Percentiles rank a stretch among this genome's conserved stretches.
These are phyloP conservation scores for Callitettix versicolor DNA, from an alignment of 1,140 invertebrate genomes.

Conservation along the genomic window DNA sequence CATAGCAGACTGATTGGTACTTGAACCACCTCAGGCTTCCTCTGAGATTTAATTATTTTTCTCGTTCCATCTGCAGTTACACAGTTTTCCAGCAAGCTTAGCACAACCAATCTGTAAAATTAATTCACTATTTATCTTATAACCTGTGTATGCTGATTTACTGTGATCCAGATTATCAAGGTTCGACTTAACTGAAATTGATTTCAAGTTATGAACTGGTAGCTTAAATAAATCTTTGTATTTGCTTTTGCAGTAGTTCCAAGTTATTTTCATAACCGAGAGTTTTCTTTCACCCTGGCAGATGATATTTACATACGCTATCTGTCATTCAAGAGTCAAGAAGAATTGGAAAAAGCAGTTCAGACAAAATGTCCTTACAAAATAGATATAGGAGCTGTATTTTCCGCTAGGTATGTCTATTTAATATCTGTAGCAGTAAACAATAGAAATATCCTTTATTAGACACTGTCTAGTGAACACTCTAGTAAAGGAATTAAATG, in stretches of 20 bases:
- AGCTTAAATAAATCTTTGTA: slow-evolving; percentile 17
- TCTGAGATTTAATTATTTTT: too few relatives aligned
- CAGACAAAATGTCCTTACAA: slow-evolving; percentile 73
- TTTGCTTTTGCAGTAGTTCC: slow-evolving; percentile 42
- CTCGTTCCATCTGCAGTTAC: too few relatives aligned
- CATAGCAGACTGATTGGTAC: too few relatives aligned
- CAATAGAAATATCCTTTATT: neutral
- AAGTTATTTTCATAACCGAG: slow-evolving; percentile 65
- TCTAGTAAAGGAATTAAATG: neutral
- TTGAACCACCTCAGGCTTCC: too few relatives aligned
- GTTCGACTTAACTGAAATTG: too few relatives aligned
- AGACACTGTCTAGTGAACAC: neutral
- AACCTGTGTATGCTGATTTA: too few relatives aligned
- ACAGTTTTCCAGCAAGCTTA: too few relatives aligned
- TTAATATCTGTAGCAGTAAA: neutral
- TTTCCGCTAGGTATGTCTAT: slow-evolving; percentile 52
- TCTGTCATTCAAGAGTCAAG: slow-evolving; percentile 70
- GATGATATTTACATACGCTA: slow-evolving; percentile 92
- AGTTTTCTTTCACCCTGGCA: slow-evolving; percentile 91
- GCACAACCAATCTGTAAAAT: too few relatives aligned
- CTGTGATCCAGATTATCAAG: too few relatives aligned
- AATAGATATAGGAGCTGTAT: slow-evolving; percentile 95
- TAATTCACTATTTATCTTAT: too few relatives aligned
- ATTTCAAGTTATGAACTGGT: too few relatives aligned
- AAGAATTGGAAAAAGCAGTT: slow-evolving; percentile 73